A percentile compares a stretch with the other conserved stretches of the same genome.
These are phyloP conservation scores for Pelosia muscerda DNA, from an alignment of 2,888 invertebrate species.

Conservation along the genomic window DNA sequence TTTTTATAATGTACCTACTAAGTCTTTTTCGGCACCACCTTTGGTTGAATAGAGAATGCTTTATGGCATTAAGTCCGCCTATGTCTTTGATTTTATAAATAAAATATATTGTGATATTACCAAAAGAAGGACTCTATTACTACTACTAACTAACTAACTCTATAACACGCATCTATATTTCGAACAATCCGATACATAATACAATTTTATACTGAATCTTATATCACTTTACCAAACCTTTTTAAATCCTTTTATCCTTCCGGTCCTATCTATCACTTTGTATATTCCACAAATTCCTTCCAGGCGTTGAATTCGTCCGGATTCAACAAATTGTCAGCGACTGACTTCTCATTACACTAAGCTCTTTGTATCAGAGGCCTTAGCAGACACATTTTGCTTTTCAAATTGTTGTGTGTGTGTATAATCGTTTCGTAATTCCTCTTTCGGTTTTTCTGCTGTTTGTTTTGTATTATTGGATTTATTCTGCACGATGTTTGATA, in stretches of 20 bases:
- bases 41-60: too few relatives aligned
- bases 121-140: too few relatives aligned
- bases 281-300: slow-evolving; percentile 15
- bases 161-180: not conserved
- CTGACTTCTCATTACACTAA: slow-evolving; percentile 32
- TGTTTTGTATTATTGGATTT: not conserved
- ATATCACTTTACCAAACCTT: slow-evolving; percentile 6
- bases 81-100: too few relatives aligned
- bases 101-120: too few relatives aligned
- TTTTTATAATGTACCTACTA: too few relatives aligned
- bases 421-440: not conserved
- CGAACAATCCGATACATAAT: not conserved
- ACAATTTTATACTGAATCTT: not conserved
- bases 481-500: not conserved
- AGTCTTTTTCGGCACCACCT: too few relatives aligned
- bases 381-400: not conserved
- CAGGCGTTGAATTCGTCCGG: slow-evolving; percentile 6
- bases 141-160: not conserved
- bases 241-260: slow-evolving; percentile 16
- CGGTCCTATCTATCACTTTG: slow-evolving; percentile 13
- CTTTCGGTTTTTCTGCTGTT: not conserved
- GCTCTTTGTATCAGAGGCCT: slow-evolving; percentile 22
- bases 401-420: not conserved
- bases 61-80: too few relatives aligned
- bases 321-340: slow-evolving; percentile 34